Evolutionary conservation across 2,113 vertebrate species (phyloP).

Genomic region (Ahaetulla prasina): DNA sequence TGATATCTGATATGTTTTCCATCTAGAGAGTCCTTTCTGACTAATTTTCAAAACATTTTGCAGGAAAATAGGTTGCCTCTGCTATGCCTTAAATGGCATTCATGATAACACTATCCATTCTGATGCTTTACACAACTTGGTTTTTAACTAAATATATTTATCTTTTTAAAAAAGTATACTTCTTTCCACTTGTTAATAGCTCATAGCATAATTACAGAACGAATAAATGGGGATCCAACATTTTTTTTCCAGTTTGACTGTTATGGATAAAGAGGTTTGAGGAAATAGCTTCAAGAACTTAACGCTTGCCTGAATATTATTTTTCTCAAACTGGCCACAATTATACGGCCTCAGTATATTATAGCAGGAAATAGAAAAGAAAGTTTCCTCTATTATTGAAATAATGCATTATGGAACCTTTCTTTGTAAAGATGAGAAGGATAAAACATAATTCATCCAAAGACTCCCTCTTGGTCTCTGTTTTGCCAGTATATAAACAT

Average conservation of each 20-base stretch:
- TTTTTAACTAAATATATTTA: not conserved
- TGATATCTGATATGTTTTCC: not conserved
- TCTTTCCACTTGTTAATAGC: not conserved
- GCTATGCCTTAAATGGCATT: not conserved
- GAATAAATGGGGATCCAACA: not conserved
- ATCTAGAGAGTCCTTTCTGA: not conserved
- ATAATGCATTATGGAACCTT: not conserved
- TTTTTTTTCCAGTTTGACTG: not conserved
- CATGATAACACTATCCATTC: not conserved
- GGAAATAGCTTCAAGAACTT: not conserved
- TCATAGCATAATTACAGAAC: not conserved
- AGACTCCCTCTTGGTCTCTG: not conserved
- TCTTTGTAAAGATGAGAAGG: not conserved
- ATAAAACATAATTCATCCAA: not conserved
- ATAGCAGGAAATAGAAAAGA: not conserved
- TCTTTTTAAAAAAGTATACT: not conserved
- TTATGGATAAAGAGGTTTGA: not conserved
- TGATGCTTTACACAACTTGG: not conserved
- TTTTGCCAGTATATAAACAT: slow-evolving; percentile 17
- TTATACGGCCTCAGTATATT: not conserved
- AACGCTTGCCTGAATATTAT: not conserved
- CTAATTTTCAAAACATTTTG: not conserved
- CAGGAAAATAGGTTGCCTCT: not conserved
- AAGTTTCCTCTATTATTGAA: not conserved
- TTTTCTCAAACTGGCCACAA: not conserved